phyloP scores from a whole-genome alignment of 2,113 vertebrate genomes.

The Amphiprion percula region DNA sequence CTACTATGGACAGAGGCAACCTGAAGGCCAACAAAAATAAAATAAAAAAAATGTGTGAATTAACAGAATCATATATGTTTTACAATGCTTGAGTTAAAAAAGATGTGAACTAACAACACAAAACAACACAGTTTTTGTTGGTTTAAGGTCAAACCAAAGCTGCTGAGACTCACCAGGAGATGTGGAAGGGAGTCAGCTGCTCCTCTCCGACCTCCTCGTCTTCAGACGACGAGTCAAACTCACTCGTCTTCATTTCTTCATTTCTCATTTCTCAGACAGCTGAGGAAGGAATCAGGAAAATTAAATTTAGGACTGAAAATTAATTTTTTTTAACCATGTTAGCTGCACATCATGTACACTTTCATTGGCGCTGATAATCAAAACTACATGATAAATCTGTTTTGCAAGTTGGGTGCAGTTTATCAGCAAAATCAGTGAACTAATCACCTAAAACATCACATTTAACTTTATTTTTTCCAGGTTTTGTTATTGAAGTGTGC shows the following conservation, averaged over 20 bases:
- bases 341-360: too few relatives aligned
- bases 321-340: background rate
- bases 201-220: conserved; percentile 87
- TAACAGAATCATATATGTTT: background rate
- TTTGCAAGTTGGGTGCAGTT: too few relatives aligned
- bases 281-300: background rate
- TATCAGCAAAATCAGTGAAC: too few relatives aligned
- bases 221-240: conserved; percentile 92
- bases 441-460: too few relatives aligned
- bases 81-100: background rate
- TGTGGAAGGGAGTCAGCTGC: conserved; percentile 81
- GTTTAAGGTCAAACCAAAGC: background rate
- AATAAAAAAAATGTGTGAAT: background rate
- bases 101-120: too few relatives aligned
- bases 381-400: too few relatives aligned
- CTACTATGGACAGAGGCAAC: conserved; percentile 86
- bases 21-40: conserved; percentile 67
- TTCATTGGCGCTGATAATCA: too few relatives aligned
- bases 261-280: background rate
- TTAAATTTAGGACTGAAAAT: too few relatives aligned
- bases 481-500: too few relatives aligned
- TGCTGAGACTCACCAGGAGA: conserved; percentile 86
- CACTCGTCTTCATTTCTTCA: conserved; percentile 74
- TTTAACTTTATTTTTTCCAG: too few relatives aligned
- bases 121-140: background rate